These are phyloP conservation scores for Petrocephalus microphthalmus DNA, from an alignment of 2,113 vertebrate species.

Conservation along the genomic window DNA sequence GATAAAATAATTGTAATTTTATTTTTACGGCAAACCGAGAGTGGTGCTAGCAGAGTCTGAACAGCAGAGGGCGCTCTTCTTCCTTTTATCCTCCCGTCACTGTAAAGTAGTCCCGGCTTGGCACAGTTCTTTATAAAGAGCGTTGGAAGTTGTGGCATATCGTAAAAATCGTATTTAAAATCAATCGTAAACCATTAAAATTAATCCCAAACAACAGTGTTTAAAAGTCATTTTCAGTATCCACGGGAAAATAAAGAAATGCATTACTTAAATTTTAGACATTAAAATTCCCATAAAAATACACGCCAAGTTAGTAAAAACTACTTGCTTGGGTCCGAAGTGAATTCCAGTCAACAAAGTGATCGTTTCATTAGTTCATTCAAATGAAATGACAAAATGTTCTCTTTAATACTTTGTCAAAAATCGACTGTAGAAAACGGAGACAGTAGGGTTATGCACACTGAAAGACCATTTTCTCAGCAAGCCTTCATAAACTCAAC, in stretches of 20 bases:
- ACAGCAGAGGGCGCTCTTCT: constrained; percentile 1
- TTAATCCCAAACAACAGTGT: background rate
- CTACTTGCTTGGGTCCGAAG: background rate
- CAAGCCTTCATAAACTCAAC: background rate
- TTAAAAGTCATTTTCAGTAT: background rate
- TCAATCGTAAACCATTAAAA: background rate
- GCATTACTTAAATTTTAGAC: background rate
- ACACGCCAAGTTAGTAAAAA: background rate
- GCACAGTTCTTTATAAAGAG: background rate
- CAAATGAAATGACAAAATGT: background rate
- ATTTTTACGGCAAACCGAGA: background rate
- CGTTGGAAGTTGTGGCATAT: background rate
- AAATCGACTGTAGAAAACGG: background rate
- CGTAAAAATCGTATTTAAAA: background rate
- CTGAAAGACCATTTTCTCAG: background rate
- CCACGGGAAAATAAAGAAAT: background rate
- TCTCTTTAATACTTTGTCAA: background rate
- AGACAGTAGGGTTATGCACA: background rate
- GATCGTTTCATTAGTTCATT: background rate
- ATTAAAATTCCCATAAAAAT: background rate
- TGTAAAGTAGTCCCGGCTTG: background rate
- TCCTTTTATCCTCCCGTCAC: background rate
- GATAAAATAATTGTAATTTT: background rate
- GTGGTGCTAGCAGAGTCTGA: background rate
- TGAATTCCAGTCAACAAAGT: background rate